Percentiles rank a stretch among this genome's conserved stretches.
These are phyloP conservation scores for Eucidaris tribuloides DNA, from an alignment of 35 echinoderm and acorn worm genomes.

Conservation along the genomic window DNA sequence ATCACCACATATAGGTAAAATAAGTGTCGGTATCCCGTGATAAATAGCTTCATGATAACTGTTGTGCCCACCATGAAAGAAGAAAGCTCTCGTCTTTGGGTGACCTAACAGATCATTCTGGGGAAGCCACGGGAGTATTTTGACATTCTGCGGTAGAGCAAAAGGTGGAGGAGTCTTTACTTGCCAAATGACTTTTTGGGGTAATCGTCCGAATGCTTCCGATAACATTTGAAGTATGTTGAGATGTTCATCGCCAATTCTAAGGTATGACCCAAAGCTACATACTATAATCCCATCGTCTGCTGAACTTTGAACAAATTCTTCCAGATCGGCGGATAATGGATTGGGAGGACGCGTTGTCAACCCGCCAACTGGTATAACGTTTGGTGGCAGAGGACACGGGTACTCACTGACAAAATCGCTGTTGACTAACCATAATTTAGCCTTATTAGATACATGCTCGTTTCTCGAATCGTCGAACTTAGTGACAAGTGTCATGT, in stretches of 20 bases:
- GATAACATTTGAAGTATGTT: background rate
- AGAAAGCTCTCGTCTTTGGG: constrained; percentile 1
- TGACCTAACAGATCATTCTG: background rate
- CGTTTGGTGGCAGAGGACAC: background rate
- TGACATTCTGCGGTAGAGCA: background rate
- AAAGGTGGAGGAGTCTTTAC: background rate
- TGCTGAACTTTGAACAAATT: background rate
- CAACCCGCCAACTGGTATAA: background rate
- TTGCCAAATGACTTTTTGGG: background rate
- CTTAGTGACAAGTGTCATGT: no score
- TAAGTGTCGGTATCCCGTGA: constrained; percentile 6
- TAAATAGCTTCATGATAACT: constrained; percentile 13
- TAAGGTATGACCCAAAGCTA: background rate
- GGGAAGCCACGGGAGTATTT: background rate
- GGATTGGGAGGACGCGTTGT: background rate
- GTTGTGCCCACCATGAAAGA: constrained; percentile 18
- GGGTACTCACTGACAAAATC: constrained; percentile 13
- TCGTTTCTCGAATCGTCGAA: no score
- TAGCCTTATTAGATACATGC: no score
- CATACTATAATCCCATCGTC: background rate
- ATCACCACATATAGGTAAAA: background rate
- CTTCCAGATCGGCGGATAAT: background rate
- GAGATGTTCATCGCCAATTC: background rate
- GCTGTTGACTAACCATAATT: constrained; percentile 12
- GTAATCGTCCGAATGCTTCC: background rate